Base-by-base conservation (phyloP, 2,797 vertebrate species). In the Australoheros facetus region DNA sequence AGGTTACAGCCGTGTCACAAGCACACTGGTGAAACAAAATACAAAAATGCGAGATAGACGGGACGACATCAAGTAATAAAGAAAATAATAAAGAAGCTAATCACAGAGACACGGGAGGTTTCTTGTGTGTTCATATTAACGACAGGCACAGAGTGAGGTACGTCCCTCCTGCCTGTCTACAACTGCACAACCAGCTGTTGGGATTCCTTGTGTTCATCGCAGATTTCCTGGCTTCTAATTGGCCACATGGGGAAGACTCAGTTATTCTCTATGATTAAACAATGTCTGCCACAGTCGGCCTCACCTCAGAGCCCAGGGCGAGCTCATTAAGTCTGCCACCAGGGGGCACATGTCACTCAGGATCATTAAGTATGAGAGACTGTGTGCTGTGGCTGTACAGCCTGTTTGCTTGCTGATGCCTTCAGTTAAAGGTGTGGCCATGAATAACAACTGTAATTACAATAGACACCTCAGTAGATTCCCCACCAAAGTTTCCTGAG, bases 271-370 rank as follows among this genome's bases (percentile, higher is more conserved):
- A 26, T 81, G 86, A 88, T 89, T 80, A 83, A 84, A 66, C 34
- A 48, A 54, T 60, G 32, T 62, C 74, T 66, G 56, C 69, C 56
- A 48, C 54, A 58, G 79, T 58, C 53, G 10, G 37, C 60, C 55
- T 85, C 60, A 75, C 70, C 77, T 79, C 81, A 5, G 71, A 73
- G 69, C 81, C 54, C 42, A 17, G 73, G 75, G 71, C 74, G 58
- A 80, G 85, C 83, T 89, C 81, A 89, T 87, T 86, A 91, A 74
- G 55, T 90, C 85, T 59, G 80, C 92, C 94, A 93, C 90, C 81
- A 94, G 94, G 87, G 91, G 94, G 94, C 92, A 89, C 16, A 72
- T 92, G 89, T 86, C 88, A 83, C 76, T 93, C 91, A 93, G 86
- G 51, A 88, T 92, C 85, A 85, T 75, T 62, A 76, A 45, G 39